These are phyloP conservation scores for Andinoacara biseriatus DNA, from an alignment of 2,113 vertebrate species.

Conservation along the genomic window DNA sequence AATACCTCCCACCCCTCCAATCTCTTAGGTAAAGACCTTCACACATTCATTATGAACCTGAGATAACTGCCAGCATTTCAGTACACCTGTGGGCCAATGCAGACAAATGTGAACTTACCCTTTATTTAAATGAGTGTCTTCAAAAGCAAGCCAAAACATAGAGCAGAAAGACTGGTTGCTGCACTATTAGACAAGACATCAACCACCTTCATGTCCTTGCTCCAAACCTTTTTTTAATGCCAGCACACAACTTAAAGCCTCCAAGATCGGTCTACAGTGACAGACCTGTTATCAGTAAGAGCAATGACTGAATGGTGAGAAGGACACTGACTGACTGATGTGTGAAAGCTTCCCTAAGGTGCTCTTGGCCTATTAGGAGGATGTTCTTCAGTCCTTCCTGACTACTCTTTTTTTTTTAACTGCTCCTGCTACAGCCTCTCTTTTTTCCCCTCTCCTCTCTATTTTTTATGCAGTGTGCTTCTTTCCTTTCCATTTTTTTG, in stretches of 20 bases:
- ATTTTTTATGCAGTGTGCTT: background rate
- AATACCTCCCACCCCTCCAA: background rate
- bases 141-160: background rate
- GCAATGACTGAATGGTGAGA: constrained; percentile 24
- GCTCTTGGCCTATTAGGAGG: background rate
- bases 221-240: background rate
- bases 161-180: background rate
- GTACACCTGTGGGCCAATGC: background rate
- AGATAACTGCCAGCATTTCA: too few relatives aligned
- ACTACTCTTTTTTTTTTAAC: background rate
- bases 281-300: constrained; percentile 22
- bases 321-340: constrained; percentile 23
- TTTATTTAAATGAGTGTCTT: background rate
- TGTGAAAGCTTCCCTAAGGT: constrained; percentile 21
- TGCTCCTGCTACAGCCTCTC: background rate
- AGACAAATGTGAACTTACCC: background rate
- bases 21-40: background rate
- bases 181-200: background rate
- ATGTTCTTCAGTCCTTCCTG: background rate
- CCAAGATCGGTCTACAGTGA: background rate
- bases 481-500: background rate
- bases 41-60: background rate
- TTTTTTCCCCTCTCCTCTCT: background rate
- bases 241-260: constrained; percentile 22
- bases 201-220: background rate